Percentiles rank a stretch among this genome's conserved stretches.
Conservation (phyloP, 2,888 invertebrate genomes). For the Tenthredo livida region DNA sequence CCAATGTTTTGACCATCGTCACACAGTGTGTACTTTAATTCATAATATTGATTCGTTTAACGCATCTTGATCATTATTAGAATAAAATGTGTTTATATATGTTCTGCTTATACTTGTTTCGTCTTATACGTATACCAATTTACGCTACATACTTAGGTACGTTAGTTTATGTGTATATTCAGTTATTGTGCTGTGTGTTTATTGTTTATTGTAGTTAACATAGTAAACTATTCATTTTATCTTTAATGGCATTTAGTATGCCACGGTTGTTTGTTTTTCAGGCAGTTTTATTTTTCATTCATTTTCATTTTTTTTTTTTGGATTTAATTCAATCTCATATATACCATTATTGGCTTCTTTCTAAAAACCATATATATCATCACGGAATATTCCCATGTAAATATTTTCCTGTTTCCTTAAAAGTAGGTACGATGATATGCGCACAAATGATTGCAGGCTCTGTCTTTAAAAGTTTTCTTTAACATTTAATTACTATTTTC, state of each 20-base stretch:
- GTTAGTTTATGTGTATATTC: neutral
- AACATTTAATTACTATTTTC: neutral
- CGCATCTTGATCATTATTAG: conserved; percentile 22
- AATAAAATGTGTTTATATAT: conserved; percentile 41
- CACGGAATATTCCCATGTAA: conserved; percentile 33
- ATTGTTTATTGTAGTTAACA: conserved; percentile 22
- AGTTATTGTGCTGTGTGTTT: conserved; percentile 18
- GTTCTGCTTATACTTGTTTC: conserved; percentile 33
- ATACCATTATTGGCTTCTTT: neutral
- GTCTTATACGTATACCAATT: conserved; percentile 19
- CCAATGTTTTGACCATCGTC: conserved; percentile 5
- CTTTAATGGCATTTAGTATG: neutral
- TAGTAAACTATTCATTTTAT: conserved; percentile 17
- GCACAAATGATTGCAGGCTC: neutral
- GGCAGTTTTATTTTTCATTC: neutral
- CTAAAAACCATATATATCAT: neutral
- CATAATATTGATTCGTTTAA: conserved; percentile 15
- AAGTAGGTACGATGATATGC: neutral
- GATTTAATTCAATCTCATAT: neutral
- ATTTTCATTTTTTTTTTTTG: neutral
- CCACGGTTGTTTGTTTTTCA: neutral
- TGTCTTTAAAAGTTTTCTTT: neutral
- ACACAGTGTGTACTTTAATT: conserved; percentile 12
- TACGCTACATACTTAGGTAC: neutral
- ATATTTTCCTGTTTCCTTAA: neutral